Evolutionary conservation across 2,797 vertebrate genomes (phyloP), one percentile per base, ranked within the genome.

Genomic region (Enteromius trimaculatus): DNA sequence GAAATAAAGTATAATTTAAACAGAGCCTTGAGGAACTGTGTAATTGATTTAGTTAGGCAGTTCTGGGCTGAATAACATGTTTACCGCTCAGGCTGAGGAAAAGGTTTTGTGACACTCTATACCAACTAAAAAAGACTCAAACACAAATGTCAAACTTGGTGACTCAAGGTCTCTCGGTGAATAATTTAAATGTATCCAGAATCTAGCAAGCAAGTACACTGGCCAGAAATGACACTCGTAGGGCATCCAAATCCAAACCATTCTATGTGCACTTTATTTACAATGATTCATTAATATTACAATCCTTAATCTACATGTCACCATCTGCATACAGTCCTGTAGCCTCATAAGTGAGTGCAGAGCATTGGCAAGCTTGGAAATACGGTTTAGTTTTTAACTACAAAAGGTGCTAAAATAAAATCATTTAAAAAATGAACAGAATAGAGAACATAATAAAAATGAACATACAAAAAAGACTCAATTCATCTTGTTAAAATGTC

Each of bases 191-290:
- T 65, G 47, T 19, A 77, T 82, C 34, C 21, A 64, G 51, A 51
- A 66, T 82, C 65, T 37, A 64, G 42, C 51, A 68, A 44, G 47
- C 62, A 78, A 42, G 34, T 65, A 81, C 64, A 86, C 60, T 49
- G 42, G 55, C 17, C 85, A 88, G 86, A 87, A 94, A 93, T 74
- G 85, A 90, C 84, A 90, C 90, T 76, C 89, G 86, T 87, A 88
- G 86, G 86, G 77, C 88, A 89, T 91, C 84, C 89, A 90, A 92
- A 91, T 88, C 90, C 92, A 94, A 94, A 91, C 88, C 87, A 86
- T 92, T 93, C 90, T 92, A 92, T 93, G 91, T 92, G 91, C 91
- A 94, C 86, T 93, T 92, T 91, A 90, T 90, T 93, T 90, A 92
- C 89, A 92, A 83, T 44, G 81, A 88, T 91, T 90, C 89, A 90